Conservation (phyloP, 2,888 invertebrate species). For the Ophion ventricosus region DNA sequence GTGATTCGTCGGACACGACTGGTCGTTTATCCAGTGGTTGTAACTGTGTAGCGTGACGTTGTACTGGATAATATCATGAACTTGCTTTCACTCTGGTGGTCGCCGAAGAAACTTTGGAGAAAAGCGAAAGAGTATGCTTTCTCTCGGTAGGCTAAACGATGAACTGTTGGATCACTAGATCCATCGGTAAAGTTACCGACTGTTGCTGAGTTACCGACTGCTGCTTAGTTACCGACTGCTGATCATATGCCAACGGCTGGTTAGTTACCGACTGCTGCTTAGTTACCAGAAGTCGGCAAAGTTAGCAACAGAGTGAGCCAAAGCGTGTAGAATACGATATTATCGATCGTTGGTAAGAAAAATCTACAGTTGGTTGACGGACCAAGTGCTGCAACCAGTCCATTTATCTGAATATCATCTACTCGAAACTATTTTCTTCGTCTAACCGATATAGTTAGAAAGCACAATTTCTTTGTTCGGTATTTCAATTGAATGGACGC, state of each 20-base stretch:
- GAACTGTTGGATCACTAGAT: neutral
- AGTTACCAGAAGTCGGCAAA: neutral
- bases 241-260: neutral
- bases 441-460: no score
- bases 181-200: neutral
- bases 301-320: neutral
- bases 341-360: neutral
- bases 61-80: neutral
- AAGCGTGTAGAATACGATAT: neutral
- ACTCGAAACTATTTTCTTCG: no score
- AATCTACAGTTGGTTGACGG: no score
- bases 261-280: neutral
- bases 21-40: neutral
- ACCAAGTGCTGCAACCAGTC: no score
- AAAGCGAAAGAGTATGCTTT: neutral
- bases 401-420: no score
- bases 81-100: constrained; percentile 11
- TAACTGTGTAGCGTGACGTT: neutral
- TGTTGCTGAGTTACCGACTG: neutral
- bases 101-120: neutral
- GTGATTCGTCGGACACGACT: neutral
- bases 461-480: no score
- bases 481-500: no score
- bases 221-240: no score
- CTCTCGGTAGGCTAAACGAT: neutral